Percentiles rank a stretch among this genome's conserved stretches.
These are phyloP conservation scores for Sebastes glaucus DNA, from an alignment of 2,797 vertebrate genomes.

Conservation along the genomic window DNA sequence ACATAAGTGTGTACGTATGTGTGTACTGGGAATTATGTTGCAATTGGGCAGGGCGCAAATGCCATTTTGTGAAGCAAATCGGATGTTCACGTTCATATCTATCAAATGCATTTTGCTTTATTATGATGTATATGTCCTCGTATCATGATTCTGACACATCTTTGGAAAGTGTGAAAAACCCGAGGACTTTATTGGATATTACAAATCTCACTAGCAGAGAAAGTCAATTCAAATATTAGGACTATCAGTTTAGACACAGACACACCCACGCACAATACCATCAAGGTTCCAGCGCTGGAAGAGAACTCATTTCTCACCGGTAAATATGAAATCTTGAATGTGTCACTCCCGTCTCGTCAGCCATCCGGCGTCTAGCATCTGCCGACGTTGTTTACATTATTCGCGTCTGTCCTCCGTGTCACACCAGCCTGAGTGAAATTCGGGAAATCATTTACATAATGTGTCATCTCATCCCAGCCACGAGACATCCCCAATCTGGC, in stretches of 20 bases:
- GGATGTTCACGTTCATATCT: not conserved
- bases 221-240: not conserved
- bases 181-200: not conserved
- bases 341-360: slow-evolving; percentile 49
- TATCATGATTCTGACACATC: not conserved
- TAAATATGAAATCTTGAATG: slow-evolving; percentile 59
- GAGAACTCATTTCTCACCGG: slow-evolving; percentile 40
- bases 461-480: slow-evolving; percentile 50
- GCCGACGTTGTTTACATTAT: slow-evolving; percentile 51
- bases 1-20: not conserved
- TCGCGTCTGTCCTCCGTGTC: slow-evolving; percentile 44
- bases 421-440: slow-evolving; percentile 37
- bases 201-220: not conserved
- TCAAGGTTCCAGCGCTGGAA: slow-evolving; percentile 8
- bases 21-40: not conserved
- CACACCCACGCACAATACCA: slow-evolving; percentile 4
- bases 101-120: not conserved
- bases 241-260: not conserved
- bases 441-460: slow-evolving; percentile 59
- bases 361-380: slow-evolving; percentile 16
- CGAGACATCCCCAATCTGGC: slow-evolving; percentile 36
- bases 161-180: not conserved
- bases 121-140: not conserved
- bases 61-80: not conserved
- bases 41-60: not conserved